These are phyloP conservation scores for Metaphire vulgaris DNA, from an alignment of 1,140 invertebrate genomes.

Conservation along the genomic window DNA sequence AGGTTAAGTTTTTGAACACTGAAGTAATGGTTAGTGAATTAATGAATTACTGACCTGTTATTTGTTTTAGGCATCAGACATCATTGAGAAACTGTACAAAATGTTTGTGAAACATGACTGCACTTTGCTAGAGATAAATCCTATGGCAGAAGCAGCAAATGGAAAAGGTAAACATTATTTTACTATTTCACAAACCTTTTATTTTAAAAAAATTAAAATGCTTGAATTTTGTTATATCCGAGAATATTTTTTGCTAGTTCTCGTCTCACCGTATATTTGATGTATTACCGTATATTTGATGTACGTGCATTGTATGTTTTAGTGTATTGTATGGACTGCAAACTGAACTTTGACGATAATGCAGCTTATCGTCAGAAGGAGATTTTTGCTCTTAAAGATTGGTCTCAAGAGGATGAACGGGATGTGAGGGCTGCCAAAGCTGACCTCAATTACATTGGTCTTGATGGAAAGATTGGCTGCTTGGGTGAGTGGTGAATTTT, in stretches of 20 bases:
- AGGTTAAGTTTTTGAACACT: too few relatives aligned
- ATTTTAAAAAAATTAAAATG: too few relatives aligned
- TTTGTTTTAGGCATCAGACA: conserved; percentile 62
- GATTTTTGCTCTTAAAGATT: conserved; percentile 77
- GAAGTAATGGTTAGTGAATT: too few relatives aligned
- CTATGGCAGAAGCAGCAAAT: conserved; percentile 85
- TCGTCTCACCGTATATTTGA: too few relatives aligned
- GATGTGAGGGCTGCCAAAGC: conserved; percentile 87
- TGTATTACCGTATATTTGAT: too few relatives aligned
- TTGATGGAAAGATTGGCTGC: conserved; percentile 72
- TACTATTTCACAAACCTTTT: background rate
- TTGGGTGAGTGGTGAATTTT: conserved; percentile 43
- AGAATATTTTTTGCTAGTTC: too few relatives aligned
- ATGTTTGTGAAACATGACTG: conserved; percentile 87
- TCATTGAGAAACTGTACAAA: conserved; percentile 79
- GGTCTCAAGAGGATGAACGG: conserved; percentile 83
- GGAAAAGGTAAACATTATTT: conserved; percentile 58
- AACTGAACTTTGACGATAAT: conserved; percentile 91
- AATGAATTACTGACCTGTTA: too few relatives aligned
- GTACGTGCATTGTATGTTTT: too few relatives aligned
- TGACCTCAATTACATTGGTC: conserved; percentile 90
- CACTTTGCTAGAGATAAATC: conserved; percentile 92
- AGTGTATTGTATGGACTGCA: conserved; percentile 63
- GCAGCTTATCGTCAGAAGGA: conserved; percentile 89
- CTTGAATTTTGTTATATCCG: too few relatives aligned